Base-by-base conservation (phyloP, 2,888 invertebrate genomes). In the Diarsia dahlii region DNA sequence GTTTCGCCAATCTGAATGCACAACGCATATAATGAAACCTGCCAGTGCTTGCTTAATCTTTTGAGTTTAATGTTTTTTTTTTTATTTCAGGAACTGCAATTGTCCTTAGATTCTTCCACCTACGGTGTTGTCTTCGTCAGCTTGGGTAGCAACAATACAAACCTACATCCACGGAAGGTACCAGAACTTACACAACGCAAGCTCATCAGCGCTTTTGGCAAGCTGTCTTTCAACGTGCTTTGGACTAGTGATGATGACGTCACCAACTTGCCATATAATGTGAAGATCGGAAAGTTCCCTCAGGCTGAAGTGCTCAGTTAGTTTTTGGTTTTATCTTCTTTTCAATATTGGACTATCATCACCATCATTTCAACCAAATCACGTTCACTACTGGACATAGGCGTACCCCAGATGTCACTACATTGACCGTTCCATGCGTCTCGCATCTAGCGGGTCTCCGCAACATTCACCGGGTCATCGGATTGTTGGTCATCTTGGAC, bases 261-360 rank as follows among this genome's bases (percentile, higher is more conserved):
- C 50, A 50, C 13, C 0, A 18, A 56, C 15, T 20, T 80, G 23
- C 79, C 80, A 4, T 0, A 50, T 3, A 81, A 81, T 56, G 79
- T 81, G 48, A 78, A 45, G 56, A 8, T 78, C 18, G 54, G 67
- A 2, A 84, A 65, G 84, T 83, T 84, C 13, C 84, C 80, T 34
- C 80, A 81, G 28, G 79, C 84, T 9, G 80, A 83, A 2, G 2
- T 81, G 9, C 13, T 81, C 2, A 81, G 80, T 80, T 34, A 78
- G 80, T 78, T 13, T 52, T 3, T 20, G n/a, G 2, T 10, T 62
- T 48, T 18, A 18, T 65, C 8, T 28, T 5, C 8, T 46, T 74
- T 77, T 20, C 5, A 46, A 15, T 54, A 15, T 20, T 4, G 3
- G 20, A 18, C 0, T 3, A 39, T 20, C 39, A 39, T 39, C 39